phyloP scores from a whole-genome alignment of 2,113 vertebrate genomes.

The Pterocles burchelli region DNA sequence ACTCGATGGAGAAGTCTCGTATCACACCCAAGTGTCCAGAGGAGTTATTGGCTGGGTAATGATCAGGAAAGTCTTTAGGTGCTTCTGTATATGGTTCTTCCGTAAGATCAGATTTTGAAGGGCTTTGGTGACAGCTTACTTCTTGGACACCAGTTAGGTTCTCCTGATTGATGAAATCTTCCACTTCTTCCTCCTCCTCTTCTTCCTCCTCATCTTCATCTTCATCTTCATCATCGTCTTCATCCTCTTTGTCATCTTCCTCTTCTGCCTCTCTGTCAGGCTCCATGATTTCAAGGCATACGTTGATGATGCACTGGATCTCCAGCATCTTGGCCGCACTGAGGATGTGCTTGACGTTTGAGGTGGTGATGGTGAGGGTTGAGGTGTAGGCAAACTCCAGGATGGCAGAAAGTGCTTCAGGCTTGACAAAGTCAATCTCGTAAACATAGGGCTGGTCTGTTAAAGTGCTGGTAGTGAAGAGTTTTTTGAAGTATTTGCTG shows the following conservation, averaged over 20 bases:
- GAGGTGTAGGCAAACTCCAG: conserved; percentile 98
- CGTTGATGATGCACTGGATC: conserved; percentile 94
- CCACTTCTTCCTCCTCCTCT: conserved; percentile 84
- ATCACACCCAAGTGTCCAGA: conserved; percentile 81
- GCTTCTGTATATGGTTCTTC: conserved; percentile 74
- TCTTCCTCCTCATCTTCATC: conserved; percentile 85
- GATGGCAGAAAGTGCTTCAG: conserved; percentile 94
- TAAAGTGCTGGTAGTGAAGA: conserved; percentile 90
- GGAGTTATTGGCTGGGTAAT: conserved; percentile 67
- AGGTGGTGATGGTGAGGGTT: conserved; percentile 92
- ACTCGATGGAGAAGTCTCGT: conserved; percentile 94
- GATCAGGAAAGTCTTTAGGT: conserved; percentile 75
- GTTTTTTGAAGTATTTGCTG: conserved; percentile 99
- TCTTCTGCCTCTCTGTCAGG: conserved; percentile 76
- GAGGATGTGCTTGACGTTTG: conserved; percentile 95
- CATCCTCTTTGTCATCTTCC: conserved; percentile 75
- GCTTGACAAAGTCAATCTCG: conserved; percentile 95
- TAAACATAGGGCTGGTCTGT: conserved; percentile 87
- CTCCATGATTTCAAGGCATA: conserved; percentile 97
- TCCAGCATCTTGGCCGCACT: conserved; percentile 93
- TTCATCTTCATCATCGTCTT: conserved; percentile 71
- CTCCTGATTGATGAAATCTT: conserved; percentile 79
- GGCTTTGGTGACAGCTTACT: conserved; percentile 82
- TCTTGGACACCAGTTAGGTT: conserved; percentile 71
- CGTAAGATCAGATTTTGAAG: conserved; percentile 80